phyloP scores from a whole-genome alignment of 2,797 vertebrate genomes.

The Sardinella longiceps region DNA sequence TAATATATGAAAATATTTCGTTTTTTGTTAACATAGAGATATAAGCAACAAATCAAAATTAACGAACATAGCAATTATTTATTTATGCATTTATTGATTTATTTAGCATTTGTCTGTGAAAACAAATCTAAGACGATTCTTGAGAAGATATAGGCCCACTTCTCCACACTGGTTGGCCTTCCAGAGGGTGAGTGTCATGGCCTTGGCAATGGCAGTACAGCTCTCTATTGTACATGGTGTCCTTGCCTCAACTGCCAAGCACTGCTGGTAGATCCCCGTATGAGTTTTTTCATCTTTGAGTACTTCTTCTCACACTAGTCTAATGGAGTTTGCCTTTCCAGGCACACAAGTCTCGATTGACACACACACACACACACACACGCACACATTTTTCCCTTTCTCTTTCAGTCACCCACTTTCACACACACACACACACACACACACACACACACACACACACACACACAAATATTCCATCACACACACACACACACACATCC shows the following conservation, averaged over 20 bases:
- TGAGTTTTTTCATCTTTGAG: background rate
- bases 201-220: too few relatives aligned
- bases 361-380: background rate
- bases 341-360: background rate
- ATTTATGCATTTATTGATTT: too few relatives aligned
- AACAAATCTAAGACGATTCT: too few relatives aligned
- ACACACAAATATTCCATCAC: background rate
- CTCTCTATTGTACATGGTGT: background rate
- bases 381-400: too few relatives aligned
- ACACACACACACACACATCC: background rate
- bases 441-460: background rate
- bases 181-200: background rate
- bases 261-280: background rate
- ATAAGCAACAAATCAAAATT: too few relatives aligned
- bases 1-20: too few relatives aligned
- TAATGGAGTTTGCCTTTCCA: background rate
- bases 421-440: background rate
- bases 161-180: background rate
- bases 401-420: too few relatives aligned
- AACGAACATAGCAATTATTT: too few relatives aligned
- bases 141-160: too few relatives aligned
- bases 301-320: background rate
- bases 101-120: too few relatives aligned
- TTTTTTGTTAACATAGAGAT: too few relatives aligned
- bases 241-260: slow-evolving; percentile 7